Evolutionary conservation across 2,113 vertebrate genomes (phyloP).

Genomic region (Nymphicus hollandicus): DNA sequence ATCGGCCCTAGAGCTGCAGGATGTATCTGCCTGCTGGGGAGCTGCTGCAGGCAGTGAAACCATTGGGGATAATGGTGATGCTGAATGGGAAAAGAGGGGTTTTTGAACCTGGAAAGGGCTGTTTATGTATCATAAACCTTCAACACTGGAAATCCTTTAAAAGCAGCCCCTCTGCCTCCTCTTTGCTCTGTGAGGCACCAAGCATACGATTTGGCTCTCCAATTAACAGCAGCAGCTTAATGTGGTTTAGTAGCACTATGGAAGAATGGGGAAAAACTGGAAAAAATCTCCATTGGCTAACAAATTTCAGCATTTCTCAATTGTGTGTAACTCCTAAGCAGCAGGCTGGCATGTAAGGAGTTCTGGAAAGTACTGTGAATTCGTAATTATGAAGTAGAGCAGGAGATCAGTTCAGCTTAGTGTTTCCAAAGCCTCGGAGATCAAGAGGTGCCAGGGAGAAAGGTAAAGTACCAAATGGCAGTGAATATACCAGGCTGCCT

Average conservation of each 20-base stretch:
- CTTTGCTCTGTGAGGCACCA: background rate
- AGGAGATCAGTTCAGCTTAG: constrained; percentile 65
- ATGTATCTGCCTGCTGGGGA: background rate
- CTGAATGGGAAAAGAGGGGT: background rate
- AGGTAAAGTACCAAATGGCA: constrained; percentile 46
- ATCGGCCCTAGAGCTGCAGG: fast-evolving
- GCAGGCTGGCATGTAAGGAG: constrained; percentile 3
- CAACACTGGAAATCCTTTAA: background rate
- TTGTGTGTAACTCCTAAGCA: constrained; percentile 10
- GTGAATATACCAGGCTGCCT: constrained; percentile 59
- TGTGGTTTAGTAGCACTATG: background rate
- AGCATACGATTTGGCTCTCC: background rate
- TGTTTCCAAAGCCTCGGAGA: constrained; percentile 53
- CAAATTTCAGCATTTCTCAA: constrained; percentile 13
- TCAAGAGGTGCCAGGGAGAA: constrained; percentile 67
- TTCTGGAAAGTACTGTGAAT: constrained; percentile 45
- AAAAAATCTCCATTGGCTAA: background rate
- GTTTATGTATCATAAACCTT: constrained; percentile 9
- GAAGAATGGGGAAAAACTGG: background rate
- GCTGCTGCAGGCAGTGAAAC: background rate
- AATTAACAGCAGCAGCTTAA: background rate
- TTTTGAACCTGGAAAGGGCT: background rate
- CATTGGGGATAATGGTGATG: background rate
- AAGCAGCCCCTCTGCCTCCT: background rate
- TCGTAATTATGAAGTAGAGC: constrained; percentile 58